Conservation (phyloP, 2,888 invertebrate species). For the Taphrorychus bicolor region DNA sequence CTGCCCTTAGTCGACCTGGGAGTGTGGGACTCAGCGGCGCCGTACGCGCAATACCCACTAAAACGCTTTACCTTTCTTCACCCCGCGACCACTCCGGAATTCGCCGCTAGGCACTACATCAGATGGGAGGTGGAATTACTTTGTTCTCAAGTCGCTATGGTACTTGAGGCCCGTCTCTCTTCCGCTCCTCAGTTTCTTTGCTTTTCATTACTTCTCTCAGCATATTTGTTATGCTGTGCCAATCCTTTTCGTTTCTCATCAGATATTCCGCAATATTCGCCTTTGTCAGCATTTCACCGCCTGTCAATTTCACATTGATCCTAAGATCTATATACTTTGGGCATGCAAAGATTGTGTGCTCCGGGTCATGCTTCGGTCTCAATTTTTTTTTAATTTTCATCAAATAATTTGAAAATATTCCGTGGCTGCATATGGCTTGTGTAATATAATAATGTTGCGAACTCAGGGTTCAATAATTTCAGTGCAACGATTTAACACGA, state of each 20-base stretch:
- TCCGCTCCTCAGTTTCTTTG: neutral
- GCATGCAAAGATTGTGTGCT: too few species aligned
- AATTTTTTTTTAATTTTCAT: too few species aligned
- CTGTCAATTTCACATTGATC: too few species aligned
- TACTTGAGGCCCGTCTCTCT: too few species aligned
- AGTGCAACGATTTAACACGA: too few species aligned
- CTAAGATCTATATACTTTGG: too few species aligned
- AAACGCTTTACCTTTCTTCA: neutral
- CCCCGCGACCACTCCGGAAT: neutral
- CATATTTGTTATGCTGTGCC: neutral
- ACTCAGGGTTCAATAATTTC: too few species aligned
- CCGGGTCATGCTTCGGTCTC: too few species aligned
- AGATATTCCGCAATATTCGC: neutral
- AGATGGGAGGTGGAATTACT: neutral
- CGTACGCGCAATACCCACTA: neutral
- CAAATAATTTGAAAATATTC: too few species aligned
- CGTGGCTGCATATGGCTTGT: too few species aligned
- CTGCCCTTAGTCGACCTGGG: neutral
- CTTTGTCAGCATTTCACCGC: too few species aligned
- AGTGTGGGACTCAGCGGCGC: neutral
- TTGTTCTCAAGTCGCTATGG: neutral
- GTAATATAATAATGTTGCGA: too few species aligned
- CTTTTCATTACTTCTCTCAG: neutral
- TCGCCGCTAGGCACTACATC: neutral
- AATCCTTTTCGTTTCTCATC: neutral